phyloP scores from a whole-genome alignment of 2,888 invertebrate genomes.

The Noctua pronuba region DNA sequence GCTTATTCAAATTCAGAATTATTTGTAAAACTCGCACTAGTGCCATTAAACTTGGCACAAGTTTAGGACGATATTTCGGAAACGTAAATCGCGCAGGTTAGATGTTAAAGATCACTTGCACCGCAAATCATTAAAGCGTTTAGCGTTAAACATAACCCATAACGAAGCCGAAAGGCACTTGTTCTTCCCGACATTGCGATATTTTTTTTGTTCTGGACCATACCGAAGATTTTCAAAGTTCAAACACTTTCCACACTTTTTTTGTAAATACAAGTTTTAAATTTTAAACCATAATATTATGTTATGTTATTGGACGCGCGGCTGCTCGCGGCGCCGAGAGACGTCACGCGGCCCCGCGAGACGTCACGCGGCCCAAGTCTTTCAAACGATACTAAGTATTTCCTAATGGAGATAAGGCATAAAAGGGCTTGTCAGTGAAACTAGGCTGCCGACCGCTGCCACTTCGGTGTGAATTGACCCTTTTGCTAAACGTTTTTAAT shows the following conservation, averaged over 20 bases:
- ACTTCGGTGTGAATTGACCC: too few relatives aligned
- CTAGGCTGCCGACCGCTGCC: too few relatives aligned
- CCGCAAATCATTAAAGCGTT: background rate
- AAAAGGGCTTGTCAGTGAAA: too few relatives aligned
- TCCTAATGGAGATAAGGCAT: too few relatives aligned
- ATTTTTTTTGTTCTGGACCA: background rate
- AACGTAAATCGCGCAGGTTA: background rate
- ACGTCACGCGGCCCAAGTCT: too few relatives aligned
- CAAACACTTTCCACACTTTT: too few relatives aligned
- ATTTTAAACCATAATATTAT: too few relatives aligned
- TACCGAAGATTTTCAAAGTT: background rate
- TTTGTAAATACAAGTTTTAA: background rate
- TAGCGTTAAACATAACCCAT: background rate
- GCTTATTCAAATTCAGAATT: background rate
- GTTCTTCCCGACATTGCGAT: background rate
- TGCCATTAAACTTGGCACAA: background rate
- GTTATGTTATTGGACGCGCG: too few relatives aligned
- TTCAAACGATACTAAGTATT: too few relatives aligned
- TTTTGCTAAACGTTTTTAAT: background rate
- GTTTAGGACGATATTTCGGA: background rate
- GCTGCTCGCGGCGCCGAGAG: too few relatives aligned
- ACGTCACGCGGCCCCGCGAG: too few relatives aligned
- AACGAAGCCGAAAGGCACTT: background rate
- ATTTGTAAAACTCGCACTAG: background rate
- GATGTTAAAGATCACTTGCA: background rate